These are phyloP conservation scores for Tautogolabrus adspersus DNA, from an alignment of 2,113 vertebrate genomes.

Conservation along the genomic window DNA sequence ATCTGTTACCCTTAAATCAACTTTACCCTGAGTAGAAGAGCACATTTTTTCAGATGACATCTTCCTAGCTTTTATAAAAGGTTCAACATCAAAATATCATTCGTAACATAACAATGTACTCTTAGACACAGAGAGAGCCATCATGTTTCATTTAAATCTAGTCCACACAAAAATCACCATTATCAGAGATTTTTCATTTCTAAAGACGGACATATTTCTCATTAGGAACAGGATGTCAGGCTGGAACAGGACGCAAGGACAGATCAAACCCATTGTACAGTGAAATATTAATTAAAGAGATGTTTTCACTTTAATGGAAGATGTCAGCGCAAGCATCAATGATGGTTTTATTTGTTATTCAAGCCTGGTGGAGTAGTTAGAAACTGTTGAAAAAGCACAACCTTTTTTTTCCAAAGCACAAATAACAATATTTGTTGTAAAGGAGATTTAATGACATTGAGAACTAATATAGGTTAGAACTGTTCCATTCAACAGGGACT, in stretches of 20 bases:
- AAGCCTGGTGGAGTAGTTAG: background rate
- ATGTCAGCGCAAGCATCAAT: background rate
- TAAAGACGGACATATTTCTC: background rate
- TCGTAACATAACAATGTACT: background rate
- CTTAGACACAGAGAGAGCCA: constrained; percentile 7
- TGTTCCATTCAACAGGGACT: background rate
- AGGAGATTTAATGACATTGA: background rate
- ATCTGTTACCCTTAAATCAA: constrained; percentile 27
- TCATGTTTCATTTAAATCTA: constrained; percentile 19
- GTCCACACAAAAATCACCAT: constrained; percentile 4
- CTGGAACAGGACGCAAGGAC: background rate
- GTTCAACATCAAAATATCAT: constrained; percentile 26
- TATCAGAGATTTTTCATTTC: constrained; percentile 3
- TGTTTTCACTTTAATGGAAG: background rate
- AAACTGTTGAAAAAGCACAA: background rate
- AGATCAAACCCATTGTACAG: background rate
- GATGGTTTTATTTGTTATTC: background rate
- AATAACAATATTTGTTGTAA: background rate
- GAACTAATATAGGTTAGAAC: background rate
- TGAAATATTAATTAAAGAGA: constrained; percentile 10
- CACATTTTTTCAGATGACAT: background rate
- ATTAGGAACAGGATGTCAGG: background rate
- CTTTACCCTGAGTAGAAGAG: background rate
- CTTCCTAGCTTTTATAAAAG: constrained; percentile 14
- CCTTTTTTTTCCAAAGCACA: background rate